A percentile compares a stretch with the other conserved stretches of the same genome.
Evolutionary conservation across 2,888 invertebrate species (phyloP).

Genomic region (Aethes cnicana): DNA sequence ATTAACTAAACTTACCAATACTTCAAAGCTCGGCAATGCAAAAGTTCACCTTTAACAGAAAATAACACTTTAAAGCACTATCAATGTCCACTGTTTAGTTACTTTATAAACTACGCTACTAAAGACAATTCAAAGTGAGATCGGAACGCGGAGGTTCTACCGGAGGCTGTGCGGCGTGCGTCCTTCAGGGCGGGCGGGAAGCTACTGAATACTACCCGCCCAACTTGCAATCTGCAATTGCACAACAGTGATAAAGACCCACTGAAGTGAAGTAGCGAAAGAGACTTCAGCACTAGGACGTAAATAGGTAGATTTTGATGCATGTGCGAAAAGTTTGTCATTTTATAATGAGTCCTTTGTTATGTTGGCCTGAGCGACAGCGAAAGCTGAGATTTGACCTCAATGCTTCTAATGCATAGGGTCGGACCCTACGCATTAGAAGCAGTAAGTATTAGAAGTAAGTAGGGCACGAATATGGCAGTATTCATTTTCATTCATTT

Average conservation of each 20-base stretch:
- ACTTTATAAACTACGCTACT: conserved; percentile 2
- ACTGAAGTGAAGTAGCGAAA: too few relatives aligned
- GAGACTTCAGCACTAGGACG: too few relatives aligned
- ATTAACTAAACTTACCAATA: conserved; percentile 8
- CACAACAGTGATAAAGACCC: conserved; percentile 41
- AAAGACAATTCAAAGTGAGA: neutral
- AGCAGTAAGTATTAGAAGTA: too few relatives aligned
- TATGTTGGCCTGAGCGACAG: too few relatives aligned
- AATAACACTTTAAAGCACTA: conserved; percentile 13
- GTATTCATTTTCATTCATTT: too few relatives aligned
- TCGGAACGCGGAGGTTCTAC: conserved; percentile 19
- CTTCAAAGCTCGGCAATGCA: neutral
- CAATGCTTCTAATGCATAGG: too few relatives aligned
- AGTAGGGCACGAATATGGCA: too few relatives aligned
- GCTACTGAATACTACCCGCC: conserved; percentile 42
- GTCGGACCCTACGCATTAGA: too few relatives aligned
- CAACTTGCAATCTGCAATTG: conserved; percentile 42
- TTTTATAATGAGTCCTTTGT: too few relatives aligned
- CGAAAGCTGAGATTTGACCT: too few relatives aligned
- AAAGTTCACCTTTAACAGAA: conserved; percentile 1
- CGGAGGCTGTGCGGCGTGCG: conserved; percentile 46
- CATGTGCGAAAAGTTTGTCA: too few relatives aligned
- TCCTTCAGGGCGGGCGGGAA: conserved; percentile 51
- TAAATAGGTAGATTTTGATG: too few relatives aligned
- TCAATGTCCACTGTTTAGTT: neutral